These are phyloP conservation scores for Archegozetes longisetosus DNA, from an alignment of 1,140 invertebrate species.

Conservation along the genomic window DNA sequence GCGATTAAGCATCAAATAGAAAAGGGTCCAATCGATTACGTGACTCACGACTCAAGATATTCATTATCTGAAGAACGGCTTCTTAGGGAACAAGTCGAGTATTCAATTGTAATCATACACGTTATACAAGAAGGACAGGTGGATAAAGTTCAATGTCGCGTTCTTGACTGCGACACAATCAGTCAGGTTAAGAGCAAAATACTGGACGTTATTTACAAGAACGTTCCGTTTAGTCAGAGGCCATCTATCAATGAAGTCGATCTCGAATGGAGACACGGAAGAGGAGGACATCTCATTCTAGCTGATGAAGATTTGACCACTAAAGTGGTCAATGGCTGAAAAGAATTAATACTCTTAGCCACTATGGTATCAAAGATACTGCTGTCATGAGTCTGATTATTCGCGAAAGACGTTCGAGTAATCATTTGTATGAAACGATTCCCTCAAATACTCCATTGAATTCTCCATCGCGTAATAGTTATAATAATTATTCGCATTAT, in stretches of 20 bases:
- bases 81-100: conserved; percentile 56
- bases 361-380: conserved; percentile 86
- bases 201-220: conserved; percentile 85
- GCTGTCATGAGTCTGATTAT: conserved; percentile 64
- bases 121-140: background rate
- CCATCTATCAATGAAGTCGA: conserved; percentile 86
- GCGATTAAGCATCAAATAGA: conserved; percentile 98
- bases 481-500: background rate
- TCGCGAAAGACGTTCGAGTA: background rate
- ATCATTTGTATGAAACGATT: background rate
- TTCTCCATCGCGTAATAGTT: background rate
- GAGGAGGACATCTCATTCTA: conserved; percentile 43
- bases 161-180: conserved; percentile 95
- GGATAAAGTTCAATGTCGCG: conserved; percentile 36
- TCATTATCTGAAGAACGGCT: conserved; percentile 90
- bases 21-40: conserved; percentile 58
- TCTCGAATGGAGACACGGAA: background rate
- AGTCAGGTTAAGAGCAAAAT: conserved; percentile 97
- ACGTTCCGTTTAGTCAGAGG: conserved; percentile 74
- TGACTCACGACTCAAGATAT: conserved; percentile 90
- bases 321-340: conserved; percentile 71
- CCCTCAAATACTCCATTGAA: background rate
- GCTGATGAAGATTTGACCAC: conserved; percentile 85
- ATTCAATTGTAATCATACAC: background rate
- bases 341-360: conserved; percentile 77